These are phyloP conservation scores for Nycticorax nycticorax DNA, from an alignment of 2,113 vertebrate genomes.

Conservation along the genomic window DNA sequence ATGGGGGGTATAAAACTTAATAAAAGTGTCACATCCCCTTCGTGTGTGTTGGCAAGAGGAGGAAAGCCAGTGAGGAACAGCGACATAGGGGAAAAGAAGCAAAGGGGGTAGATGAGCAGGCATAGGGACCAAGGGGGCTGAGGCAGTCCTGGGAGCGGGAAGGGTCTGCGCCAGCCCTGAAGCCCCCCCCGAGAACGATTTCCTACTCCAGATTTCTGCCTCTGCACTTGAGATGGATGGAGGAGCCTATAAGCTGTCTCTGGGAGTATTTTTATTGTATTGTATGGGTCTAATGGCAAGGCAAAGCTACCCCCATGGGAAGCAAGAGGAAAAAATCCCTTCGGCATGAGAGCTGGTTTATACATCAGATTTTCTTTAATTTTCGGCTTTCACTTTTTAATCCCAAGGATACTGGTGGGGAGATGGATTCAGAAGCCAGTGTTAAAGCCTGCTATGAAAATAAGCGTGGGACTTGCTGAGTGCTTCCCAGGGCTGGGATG, in stretches of 20 bases:
- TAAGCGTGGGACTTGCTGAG: neutral
- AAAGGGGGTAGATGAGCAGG: neutral
- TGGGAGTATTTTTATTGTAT: neutral
- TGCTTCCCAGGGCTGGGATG: neutral
- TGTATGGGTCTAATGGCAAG: neutral
- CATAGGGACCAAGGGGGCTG: neutral
- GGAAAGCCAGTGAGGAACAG: neutral
- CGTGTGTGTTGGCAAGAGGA: accelerated
- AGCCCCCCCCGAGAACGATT: neutral
- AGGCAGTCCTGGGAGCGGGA: neutral
- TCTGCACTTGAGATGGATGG: accelerated
- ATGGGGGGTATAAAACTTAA: neutral
- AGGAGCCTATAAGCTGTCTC: neutral
- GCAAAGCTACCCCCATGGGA: neutral
- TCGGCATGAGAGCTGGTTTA: neutral
- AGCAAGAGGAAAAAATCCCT: neutral
- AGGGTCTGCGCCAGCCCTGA: neutral
- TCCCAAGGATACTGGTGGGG: neutral
- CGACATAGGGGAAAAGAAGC: neutral
- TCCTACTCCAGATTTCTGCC: neutral
- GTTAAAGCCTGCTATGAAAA: neutral
- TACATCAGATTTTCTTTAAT: neutral
- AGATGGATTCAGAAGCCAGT: neutral
- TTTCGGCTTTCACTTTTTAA: neutral
- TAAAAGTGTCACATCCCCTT: neutral